Conservation (phyloP, 2,888 invertebrate species). For the Belgica antarctica region DNA sequence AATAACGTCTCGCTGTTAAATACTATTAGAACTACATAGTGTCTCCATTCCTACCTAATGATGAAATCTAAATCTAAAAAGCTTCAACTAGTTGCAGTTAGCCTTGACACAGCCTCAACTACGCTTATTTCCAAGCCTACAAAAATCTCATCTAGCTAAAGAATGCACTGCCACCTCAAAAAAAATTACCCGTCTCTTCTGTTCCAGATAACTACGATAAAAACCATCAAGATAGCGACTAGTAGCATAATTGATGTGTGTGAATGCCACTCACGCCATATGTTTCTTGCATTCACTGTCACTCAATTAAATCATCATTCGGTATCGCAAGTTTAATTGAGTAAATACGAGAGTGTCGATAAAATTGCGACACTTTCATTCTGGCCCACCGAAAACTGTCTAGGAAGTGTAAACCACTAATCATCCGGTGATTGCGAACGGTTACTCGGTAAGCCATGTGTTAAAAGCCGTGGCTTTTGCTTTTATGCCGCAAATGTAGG, state of each 20-base stretch:
- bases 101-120: too few species aligned
- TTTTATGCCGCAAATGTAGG: too few species aligned
- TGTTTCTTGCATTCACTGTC: slow-evolving; percentile 2
- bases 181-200: too few species aligned
- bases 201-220: not conserved
- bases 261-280: too few species aligned
- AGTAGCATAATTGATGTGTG: not conserved
- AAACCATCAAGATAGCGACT: not conserved
- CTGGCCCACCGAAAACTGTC: not conserved
- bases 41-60: too few species aligned
- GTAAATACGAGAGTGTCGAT: not conserved
- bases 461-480: not conserved
- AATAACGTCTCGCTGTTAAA: too few species aligned
- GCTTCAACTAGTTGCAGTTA: too few species aligned
- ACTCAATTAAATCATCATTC: slow-evolving; percentile 15
- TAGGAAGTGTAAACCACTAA: not conserved
- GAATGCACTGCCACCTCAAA: too few species aligned
- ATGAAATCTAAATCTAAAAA: too few species aligned
- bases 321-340: slow-evolving; percentile 1
- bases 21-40: too few species aligned
- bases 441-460: not conserved
- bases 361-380: not conserved
- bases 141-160: too few species aligned
- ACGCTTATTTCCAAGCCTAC: too few species aligned
- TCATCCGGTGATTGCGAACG: not conserved